Percentiles rank a stretch among this genome's conserved stretches.
Evolutionary conservation across 1,140 invertebrate species (phyloP).

Genomic region (Battus philenor): DNA sequence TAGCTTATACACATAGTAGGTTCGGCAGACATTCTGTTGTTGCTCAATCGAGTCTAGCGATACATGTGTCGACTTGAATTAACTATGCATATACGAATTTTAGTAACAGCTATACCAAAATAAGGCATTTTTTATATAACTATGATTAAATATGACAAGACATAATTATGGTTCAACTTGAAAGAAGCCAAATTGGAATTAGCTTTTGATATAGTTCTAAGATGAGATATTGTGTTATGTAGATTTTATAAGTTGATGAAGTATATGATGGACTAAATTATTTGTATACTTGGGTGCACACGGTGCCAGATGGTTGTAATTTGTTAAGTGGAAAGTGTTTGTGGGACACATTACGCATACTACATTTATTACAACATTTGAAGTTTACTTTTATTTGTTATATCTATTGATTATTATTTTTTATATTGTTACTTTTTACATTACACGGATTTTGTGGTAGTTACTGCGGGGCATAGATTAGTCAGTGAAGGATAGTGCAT

Average conservation of each 20-base stretch:
- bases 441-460: too few relatives aligned
- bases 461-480: too few relatives aligned
- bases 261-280: slow-evolving; percentile 44
- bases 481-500: too few relatives aligned
- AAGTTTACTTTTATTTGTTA: too few relatives aligned
- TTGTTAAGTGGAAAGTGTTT: slow-evolving; percentile 1
- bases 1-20: slow-evolving; percentile 29
- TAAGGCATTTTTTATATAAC: slow-evolving; percentile 62
- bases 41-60: slow-evolving; percentile 21
- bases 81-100: slow-evolving; percentile 43
- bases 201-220: slow-evolving; percentile 52
- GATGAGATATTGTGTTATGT: slow-evolving; percentile 28
- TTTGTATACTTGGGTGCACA: slow-evolving; percentile 22
- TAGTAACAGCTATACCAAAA: slow-evolving; percentile 65
- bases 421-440: too few relatives aligned
- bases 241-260: slow-evolving; percentile 29
- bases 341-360: slow-evolving; percentile 6
- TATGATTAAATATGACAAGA: slow-evolving; percentile 58
- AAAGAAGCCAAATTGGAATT: slow-evolving; percentile 73
- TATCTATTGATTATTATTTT: too few relatives aligned
- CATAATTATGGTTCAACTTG: slow-evolving; percentile 74
- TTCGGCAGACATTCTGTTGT: slow-evolving; percentile 12
- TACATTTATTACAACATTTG: slow-evolving; percentile 1
- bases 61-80: slow-evolving; percentile 25
- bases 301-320: neutral